Evolutionary conservation across 2,888 invertebrate species (phyloP), one percentile per base, ranked within the genome.

Genomic region (Melieria crassipennis): DNA sequence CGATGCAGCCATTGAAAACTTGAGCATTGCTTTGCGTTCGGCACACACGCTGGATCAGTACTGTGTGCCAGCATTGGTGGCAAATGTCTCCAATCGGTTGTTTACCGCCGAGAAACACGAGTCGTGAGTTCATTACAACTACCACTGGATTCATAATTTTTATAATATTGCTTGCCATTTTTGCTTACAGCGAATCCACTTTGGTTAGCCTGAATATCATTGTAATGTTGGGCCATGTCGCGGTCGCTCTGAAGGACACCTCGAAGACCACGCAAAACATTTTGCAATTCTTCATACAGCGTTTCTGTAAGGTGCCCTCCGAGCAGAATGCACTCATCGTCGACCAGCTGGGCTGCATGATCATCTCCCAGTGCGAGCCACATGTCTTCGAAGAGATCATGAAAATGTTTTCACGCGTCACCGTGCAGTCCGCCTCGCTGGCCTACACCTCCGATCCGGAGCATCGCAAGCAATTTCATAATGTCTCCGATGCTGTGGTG

Each of bases 311-410:
- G 57, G 94, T 97, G 0, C 97, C 98, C 0, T 96, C 97, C 0
- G 91, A 94, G 7, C 89, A 99, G 74, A 99, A 99, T 86, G 93
- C 94, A 0, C 88, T 99, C 45, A 99, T 99, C 80, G 96, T 99
- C 6, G 97, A 98, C 86, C 99, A 99, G 87, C 89, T 99, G 62
- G 99, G 99, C 11, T 97, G 97, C 84, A 99, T 99, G 93, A 94
- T 99, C 72, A 95, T 99, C 69, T 96, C 98, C 0, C 94, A 94
- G 81, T 95, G 95, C 77, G 95, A 94, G 79, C 91, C 92, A 0
- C 89, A 91, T 48, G 92, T 93, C 30, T 96, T 97, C 83, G 97
- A 97, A 79, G 97, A 97, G 85, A 96, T 99, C 75, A 97, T 99
- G 98, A 92, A 95, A 81, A 97, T 99, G 95, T 99, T 99, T 87